Evolutionary conservation across 2,113 vertebrate species (phyloP).

Genomic region (human): DNA sequence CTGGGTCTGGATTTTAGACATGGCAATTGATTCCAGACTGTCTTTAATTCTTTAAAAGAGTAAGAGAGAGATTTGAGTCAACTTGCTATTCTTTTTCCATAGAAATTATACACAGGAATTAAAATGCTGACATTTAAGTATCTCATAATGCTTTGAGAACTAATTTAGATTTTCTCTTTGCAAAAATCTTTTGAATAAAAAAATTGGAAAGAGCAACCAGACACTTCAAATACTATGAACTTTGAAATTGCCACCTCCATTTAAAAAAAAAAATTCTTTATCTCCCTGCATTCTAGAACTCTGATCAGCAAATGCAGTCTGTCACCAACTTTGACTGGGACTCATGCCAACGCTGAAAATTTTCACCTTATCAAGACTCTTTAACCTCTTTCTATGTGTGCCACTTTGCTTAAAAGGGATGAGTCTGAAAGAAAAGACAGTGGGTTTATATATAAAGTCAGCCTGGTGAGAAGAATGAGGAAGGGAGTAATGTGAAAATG

Average conservation of each 20-base stretch:
- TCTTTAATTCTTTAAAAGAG: neutral
- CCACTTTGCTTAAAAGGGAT: neutral
- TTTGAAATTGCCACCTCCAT: constrained; percentile 32
- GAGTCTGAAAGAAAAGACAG: neutral
- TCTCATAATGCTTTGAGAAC: neutral
- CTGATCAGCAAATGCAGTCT: neutral
- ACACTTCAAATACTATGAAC: neutral
- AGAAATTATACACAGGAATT: neutral
- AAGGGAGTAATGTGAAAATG: neutral
- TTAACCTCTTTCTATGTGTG: neutral
- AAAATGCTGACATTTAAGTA: constrained; percentile 10
- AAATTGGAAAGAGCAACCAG: neutral
- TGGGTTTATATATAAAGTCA: neutral
- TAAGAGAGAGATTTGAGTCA: neutral
- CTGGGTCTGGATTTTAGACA: constrained; percentile 13
- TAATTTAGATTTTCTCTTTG: constrained; percentile 38
- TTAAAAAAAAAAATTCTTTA: neutral
- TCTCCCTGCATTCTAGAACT: neutral
- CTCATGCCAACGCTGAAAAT: neutral
- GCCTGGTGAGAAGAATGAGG: neutral
- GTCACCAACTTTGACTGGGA: neutral
- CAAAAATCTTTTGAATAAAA: neutral
- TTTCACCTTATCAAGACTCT: neutral
- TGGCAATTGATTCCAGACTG: constrained; percentile 36
- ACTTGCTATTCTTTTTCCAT: neutral